Percentiles rank a stretch among this genome's conserved stretches.
phyloP scores from a whole-genome alignment of 2,888 invertebrate genomes.

The Timema cristinae region DNA sequence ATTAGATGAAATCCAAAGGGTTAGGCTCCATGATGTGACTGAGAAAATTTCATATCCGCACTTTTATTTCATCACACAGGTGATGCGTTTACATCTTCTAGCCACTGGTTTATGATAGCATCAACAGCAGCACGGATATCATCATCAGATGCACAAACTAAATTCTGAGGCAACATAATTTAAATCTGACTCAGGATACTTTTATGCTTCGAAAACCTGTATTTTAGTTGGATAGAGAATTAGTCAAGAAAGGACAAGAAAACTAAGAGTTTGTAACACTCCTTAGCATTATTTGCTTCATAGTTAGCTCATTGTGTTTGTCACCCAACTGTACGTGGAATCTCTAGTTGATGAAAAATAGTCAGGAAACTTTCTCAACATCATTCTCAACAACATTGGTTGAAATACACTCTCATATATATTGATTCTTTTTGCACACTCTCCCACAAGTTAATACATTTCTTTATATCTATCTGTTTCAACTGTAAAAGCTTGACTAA shows the following conservation, averaged over 20 bases:
- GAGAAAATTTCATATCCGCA: too few species aligned
- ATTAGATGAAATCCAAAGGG: too few species aligned
- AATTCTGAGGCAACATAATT: too few species aligned
- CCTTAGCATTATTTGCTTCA: too few species aligned
- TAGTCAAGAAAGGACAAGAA: constrained; percentile 13
- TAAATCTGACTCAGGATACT: background rate
- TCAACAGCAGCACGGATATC: background rate
- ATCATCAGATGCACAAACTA: too few species aligned
- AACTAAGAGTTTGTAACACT: constrained; percentile 8
- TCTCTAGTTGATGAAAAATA: constrained; percentile 6
- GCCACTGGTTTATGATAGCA: background rate
- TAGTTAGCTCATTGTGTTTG: background rate
- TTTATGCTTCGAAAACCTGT: background rate
- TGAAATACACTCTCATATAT: background rate
- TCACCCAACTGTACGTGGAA: background rate
- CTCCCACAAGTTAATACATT: constrained; percentile 6
- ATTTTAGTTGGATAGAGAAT: background rate
- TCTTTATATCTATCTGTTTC: background rate
- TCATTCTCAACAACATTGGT: constrained; percentile 3
- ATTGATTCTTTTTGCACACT: constrained; percentile 1
- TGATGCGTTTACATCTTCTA: background rate
- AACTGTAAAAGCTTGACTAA: constrained; percentile 7
- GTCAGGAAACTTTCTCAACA: background rate
- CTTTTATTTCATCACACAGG: background rate
- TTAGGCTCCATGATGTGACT: too few species aligned